Conservation (phyloP, 2,888 invertebrate genomes). For the Morpho deidamia region DNA sequence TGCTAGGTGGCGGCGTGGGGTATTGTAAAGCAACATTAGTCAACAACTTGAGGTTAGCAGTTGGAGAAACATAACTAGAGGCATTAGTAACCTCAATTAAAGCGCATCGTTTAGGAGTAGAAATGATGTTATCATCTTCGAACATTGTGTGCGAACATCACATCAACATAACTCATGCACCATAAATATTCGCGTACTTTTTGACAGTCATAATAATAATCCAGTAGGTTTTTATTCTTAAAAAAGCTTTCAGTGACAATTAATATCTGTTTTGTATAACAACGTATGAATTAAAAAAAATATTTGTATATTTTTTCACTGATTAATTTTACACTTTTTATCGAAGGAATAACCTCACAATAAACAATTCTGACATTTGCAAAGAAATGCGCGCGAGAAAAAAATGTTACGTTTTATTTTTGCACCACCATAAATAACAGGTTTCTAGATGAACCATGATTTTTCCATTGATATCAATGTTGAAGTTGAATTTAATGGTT, state of each 20-base stretch:
- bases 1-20: slow-evolving; percentile 71
- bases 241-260: background rate
- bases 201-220: slow-evolving; percentile 53
- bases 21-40: slow-evolving; percentile 80
- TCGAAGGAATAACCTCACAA: slow-evolving; percentile 46
- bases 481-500: no score
- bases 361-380: slow-evolving; percentile 65
- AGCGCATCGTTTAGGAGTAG: slow-evolving; percentile 74
- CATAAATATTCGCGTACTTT: slow-evolving; percentile 70
- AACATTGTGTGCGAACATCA: slow-evolving; percentile 74
- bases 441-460: background rate
- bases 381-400: slow-evolving; percentile 61
- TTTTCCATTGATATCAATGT: background rate
- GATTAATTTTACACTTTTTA: background rate
- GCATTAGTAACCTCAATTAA: slow-evolving; percentile 77
- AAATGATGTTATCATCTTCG: slow-evolving; percentile 72
- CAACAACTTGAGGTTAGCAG: slow-evolving; percentile 82
- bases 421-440: background rate
- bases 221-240: slow-evolving; percentile 48
- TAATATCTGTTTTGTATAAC: no score
- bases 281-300: background rate
- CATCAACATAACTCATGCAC: slow-evolving; percentile 47
- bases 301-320: background rate
- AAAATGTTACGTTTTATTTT: slow-evolving; percentile 13
- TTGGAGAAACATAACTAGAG: slow-evolving; percentile 79